Conservation (phyloP, 2,113 vertebrate genomes). For the Oryzias woworae region DNA sequence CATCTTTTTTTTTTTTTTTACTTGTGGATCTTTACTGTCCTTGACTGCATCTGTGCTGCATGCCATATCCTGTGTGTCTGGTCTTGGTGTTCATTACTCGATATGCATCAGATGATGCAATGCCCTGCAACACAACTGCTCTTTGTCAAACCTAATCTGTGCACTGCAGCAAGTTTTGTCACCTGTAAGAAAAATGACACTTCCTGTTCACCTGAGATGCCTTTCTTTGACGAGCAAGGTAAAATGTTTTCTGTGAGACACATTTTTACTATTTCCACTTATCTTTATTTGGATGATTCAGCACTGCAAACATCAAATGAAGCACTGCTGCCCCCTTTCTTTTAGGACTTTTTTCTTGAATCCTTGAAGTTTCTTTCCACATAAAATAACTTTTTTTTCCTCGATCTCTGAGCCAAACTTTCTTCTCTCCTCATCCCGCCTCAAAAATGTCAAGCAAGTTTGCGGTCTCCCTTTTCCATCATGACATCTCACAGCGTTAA, state of each 20-base stretch:
- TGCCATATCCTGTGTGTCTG: not conserved
- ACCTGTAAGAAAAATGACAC: not conserved
- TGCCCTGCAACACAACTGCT: not conserved
- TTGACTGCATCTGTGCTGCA: slow-evolving; percentile 4
- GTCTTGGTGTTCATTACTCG: not conserved
- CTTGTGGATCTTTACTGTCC: not conserved
- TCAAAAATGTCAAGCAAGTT: slow-evolving; percentile 35
- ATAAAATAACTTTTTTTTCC: not conserved
- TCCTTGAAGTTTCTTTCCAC: not conserved
- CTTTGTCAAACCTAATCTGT: not conserved
- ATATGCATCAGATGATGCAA: slow-evolving; percentile 5
- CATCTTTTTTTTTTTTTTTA: not conserved
- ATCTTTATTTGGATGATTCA: no score
- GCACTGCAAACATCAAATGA: no score
- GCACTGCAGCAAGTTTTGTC: not conserved
- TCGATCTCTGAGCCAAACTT: not conserved
- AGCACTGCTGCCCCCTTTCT: no score
- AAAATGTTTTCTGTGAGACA: not conserved
- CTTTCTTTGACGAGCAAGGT: not conserved
- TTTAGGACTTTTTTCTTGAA: no score
- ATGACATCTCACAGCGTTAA: slow-evolving; percentile 18
- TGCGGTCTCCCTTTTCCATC: slow-evolving; percentile 14
- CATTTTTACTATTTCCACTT: no score
- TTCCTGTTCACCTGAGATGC: not conserved
- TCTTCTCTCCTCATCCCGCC: not conserved